A percentile compares a stretch with the other conserved stretches of the same genome.
Conservation (phyloP, 2,888 invertebrate species). For the Phytoseiulus persimilis region DNA sequence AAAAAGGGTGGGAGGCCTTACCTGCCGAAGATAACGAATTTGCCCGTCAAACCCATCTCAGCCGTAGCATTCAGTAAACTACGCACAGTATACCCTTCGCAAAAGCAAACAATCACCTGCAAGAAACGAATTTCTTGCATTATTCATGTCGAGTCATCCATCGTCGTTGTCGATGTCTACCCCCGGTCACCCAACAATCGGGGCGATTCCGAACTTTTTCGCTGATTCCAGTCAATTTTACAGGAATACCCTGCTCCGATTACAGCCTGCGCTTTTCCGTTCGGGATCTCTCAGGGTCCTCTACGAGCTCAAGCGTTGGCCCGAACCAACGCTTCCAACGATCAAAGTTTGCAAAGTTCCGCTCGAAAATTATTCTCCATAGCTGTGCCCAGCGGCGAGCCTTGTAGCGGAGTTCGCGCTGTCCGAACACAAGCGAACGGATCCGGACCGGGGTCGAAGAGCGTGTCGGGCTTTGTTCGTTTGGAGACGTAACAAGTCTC, state of each 20-base stretch:
- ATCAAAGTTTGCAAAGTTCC: not conserved
- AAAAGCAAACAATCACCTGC: constrained; percentile 65
- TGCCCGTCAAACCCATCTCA: constrained; percentile 56
- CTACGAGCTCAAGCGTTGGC: too few relatives aligned
- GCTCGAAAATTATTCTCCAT: not conserved
- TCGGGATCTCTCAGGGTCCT: too few relatives aligned
- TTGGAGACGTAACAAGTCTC: not conserved
- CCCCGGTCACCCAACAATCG: too few relatives aligned
- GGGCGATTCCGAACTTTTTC: too few relatives aligned
- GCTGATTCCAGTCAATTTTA: too few relatives aligned
- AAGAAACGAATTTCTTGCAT: constrained; percentile 25
- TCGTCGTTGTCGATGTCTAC: too few relatives aligned
- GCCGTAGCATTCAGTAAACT: constrained; percentile 59
- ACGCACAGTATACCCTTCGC: constrained; percentile 65
- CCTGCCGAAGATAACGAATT: constrained; percentile 63
- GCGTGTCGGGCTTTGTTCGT: not conserved
- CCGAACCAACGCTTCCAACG: too few relatives aligned
- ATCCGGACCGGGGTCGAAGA: not conserved
- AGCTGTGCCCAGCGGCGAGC: not conserved
- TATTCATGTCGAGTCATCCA: too few relatives aligned
- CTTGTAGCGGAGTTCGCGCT: not conserved
- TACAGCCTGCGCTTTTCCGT: too few relatives aligned
- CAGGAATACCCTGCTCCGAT: too few relatives aligned
- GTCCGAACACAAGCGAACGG: not conserved
- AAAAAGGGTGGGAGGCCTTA: too few relatives aligned